Evolutionary conservation across 2,113 vertebrate genomes (phyloP).

Genomic region (Hemiscyllium ocellatum): DNA sequence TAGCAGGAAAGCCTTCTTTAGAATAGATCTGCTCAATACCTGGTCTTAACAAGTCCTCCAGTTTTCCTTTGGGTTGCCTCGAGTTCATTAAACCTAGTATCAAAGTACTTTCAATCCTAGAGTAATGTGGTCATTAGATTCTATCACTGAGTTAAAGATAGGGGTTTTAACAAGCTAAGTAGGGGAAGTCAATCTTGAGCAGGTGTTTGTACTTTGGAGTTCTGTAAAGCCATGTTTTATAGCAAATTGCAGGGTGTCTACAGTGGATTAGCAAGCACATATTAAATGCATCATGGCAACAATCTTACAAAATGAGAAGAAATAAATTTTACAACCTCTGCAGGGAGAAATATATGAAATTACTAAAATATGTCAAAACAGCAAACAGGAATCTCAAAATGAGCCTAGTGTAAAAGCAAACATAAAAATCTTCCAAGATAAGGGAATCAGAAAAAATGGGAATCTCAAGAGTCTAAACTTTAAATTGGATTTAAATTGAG

Average conservation of each 20-base stretch:
- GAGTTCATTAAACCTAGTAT: background rate
- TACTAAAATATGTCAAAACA: background rate
- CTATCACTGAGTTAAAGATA: background rate
- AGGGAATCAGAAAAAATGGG: background rate
- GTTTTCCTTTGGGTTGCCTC: background rate
- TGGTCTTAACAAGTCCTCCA: background rate
- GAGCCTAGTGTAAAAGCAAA: background rate
- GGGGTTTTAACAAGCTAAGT: background rate
- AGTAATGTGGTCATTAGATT: background rate
- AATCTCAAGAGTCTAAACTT: background rate
- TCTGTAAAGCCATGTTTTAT: background rate
- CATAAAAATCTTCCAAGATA: background rate
- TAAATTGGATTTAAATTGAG: background rate
- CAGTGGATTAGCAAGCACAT: background rate
- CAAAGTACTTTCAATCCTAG: background rate
- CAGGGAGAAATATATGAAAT: background rate
- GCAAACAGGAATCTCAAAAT: background rate
- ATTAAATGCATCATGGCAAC: background rate
- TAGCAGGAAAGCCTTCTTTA: background rate
- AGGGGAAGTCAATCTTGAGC: background rate
- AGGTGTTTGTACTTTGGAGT: background rate
- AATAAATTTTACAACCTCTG: background rate
- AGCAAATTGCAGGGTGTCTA: background rate
- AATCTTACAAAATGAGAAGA: background rate
- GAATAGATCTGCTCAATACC: background rate